Percentiles rank a stretch among this genome's conserved stretches.
phyloP scores from a whole-genome alignment of 2,797 vertebrate species.

The Buceros bicornis region DNA sequence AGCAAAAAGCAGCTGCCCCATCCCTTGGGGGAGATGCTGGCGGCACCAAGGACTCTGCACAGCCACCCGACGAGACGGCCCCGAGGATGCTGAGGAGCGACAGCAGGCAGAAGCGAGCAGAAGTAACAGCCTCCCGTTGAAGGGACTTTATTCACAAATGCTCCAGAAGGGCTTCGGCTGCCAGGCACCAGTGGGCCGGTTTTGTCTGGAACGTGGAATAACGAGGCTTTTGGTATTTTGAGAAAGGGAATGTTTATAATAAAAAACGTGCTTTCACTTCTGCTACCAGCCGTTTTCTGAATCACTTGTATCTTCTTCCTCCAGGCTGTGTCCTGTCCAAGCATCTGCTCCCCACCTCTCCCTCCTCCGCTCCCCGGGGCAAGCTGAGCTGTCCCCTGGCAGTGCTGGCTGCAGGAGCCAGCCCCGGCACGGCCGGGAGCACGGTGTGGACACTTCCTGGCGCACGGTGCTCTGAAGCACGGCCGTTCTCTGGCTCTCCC shows the following conservation, averaged over 20 bases:
- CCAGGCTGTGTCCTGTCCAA: neutral
- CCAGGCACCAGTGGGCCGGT: neutral
- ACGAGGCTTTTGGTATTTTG: slow-evolving; percentile 42
- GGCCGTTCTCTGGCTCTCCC: neutral
- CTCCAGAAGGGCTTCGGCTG: neutral
- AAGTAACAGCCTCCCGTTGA: neutral
- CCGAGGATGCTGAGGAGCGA: neutral
- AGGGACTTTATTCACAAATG: neutral
- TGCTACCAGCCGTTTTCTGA: slow-evolving; percentile 31
- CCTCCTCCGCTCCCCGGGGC: neutral
- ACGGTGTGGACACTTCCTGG: fast-evolving
- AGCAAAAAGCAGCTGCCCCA: neutral
- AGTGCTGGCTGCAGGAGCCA: neutral
- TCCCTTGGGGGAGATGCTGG: neutral
- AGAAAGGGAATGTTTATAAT: slow-evolving; percentile 18
- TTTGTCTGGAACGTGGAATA: slow-evolving; percentile 40
- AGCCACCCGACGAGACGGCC: fast-evolving
- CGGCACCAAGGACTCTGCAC: neutral
- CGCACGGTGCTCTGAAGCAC: fast-evolving
- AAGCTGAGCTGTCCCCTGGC: neutral
- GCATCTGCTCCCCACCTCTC: slow-evolving; percentile 28
- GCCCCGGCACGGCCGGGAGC: neutral
- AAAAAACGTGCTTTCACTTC: slow-evolving; percentile 19
- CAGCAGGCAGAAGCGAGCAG: neutral
- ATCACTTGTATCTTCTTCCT: neutral